These are phyloP conservation scores for Gymnoscopelus braueri DNA, from an alignment of 2,797 vertebrate genomes.

Conservation along the genomic window DNA sequence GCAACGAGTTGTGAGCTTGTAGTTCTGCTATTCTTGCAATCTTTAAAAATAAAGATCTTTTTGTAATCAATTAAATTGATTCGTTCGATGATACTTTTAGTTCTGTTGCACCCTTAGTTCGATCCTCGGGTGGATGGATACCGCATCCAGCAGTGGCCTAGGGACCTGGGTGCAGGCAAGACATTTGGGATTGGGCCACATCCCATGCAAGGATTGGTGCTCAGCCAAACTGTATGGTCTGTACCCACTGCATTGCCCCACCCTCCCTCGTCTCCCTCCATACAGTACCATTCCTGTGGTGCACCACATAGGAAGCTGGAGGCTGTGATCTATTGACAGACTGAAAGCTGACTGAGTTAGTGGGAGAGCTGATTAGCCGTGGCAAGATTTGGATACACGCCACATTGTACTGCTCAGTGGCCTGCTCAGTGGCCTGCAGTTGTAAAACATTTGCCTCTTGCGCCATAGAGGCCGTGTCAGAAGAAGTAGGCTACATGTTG, in stretches of 20 bases:
- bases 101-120: neutral
- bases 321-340: constrained; percentile 61
- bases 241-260: constrained; percentile 60
- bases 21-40: no score
- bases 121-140: no score
- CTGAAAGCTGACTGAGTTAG: constrained; percentile 45
- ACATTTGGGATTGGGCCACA: constrained; percentile 40
- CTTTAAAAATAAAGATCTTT: no score
- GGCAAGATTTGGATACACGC: constrained; percentile 35
- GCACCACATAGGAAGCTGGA: constrained; percentile 62
- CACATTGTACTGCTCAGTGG: constrained; percentile 23
- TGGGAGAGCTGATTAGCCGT: constrained; percentile 47
- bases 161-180: constrained; percentile 38
- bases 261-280: constrained; percentile 52
- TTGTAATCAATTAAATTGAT: no score
- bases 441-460: constrained; percentile 19
- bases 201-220: constrained; percentile 62
- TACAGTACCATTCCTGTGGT: constrained; percentile 68
- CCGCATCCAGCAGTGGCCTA: neutral
- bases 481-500: neutral
- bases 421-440: constrained; percentile 17
- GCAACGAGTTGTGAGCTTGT: no score
- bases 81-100: neutral
- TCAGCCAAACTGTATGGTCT: constrained; percentile 60
- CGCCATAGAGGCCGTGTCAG: neutral